Evolutionary conservation across 2,888 invertebrate species (phyloP).

Genomic region (Euspilapteryx auroguttella): DNA sequence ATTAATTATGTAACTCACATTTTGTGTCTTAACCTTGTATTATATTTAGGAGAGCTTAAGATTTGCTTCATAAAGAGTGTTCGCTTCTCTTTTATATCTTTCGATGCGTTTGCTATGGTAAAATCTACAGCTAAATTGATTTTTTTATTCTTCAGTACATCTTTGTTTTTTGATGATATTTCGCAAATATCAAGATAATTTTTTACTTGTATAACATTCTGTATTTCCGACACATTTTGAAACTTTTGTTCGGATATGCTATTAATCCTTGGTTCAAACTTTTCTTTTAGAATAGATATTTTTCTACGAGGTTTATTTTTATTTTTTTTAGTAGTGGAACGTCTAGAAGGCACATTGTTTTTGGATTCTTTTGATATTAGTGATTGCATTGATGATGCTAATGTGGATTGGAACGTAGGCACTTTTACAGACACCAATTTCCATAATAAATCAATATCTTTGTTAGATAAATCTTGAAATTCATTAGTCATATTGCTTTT

Average conservation of each 20-base stretch:
- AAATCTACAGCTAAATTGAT: conserved; percentile 12
- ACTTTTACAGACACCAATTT: conserved; percentile 44
- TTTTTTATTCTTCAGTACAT: conserved; percentile 15
- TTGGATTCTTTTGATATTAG: conserved; percentile 40
- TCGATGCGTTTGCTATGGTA: conserved; percentile 15
- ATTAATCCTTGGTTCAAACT: conserved; percentile 60
- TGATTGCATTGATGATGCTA: conserved; percentile 44
- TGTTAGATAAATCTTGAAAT: conserved; percentile 34
- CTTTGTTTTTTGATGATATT: too few relatives aligned
- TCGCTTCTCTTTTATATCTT: conserved; percentile 50
- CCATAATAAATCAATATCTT: conserved; percentile 44
- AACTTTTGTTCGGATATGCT: too few relatives aligned
- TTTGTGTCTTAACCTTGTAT: conserved; percentile 42
- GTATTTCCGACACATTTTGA: too few relatives aligned
- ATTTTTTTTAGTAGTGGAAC: conserved; percentile 35
- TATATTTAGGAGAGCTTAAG: conserved; percentile 58
- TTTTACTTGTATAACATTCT: too few relatives aligned
- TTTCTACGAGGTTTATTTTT: conserved; percentile 54
- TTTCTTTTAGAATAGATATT: conserved; percentile 61
- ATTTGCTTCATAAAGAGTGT: conserved; percentile 62
- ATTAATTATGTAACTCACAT: conserved; percentile 15
- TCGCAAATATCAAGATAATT: conserved; percentile 26
- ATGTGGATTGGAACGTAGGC: conserved; percentile 21
- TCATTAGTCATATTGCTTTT: conserved; percentile 22
- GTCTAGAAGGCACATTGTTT: conserved; percentile 22